Percentiles rank a stretch among this genome's conserved stretches.
Conservation (phyloP, 1,140 invertebrate genomes). For the Cyclargus thomasi region DNA sequence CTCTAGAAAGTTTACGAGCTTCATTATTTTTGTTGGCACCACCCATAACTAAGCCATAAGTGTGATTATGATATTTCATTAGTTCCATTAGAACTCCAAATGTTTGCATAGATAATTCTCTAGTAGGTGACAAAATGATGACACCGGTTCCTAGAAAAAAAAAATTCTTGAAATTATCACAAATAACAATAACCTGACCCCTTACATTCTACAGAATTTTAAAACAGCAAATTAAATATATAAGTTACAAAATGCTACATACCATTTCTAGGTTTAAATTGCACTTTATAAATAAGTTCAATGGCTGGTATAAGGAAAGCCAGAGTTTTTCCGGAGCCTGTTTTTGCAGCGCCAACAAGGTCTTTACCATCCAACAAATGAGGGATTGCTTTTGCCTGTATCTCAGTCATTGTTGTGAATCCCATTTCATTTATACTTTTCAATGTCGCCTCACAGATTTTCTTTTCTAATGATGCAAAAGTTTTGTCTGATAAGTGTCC, state of each 20-base stretch:
- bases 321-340: slow-evolving; percentile 8
- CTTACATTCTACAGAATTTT: no score
- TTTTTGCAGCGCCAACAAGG: slow-evolving; percentile 16
- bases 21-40: slow-evolving; percentile 93
- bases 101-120: slow-evolving; percentile 97
- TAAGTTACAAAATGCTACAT: slow-evolving; percentile 71
- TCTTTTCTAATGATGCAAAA: not conserved
- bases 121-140: slow-evolving; percentile 95
- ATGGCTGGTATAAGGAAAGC: slow-evolving; percentile 13
- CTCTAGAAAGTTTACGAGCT: slow-evolving; percentile 85
- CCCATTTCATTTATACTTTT: slow-evolving; percentile 5
- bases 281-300: slow-evolving; percentile 8
- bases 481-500: slow-evolving; percentile 6
- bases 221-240: no score
- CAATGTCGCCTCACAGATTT: slow-evolving; percentile 6
- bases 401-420: slow-evolving; percentile 6
- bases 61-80: slow-evolving; percentile 87
- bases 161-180: not conserved
- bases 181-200: no score
- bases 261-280: slow-evolving; percentile 53
- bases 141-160: slow-evolving; percentile 76
- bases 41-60: slow-evolving; percentile 93
- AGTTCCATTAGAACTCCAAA: slow-evolving; percentile 96
- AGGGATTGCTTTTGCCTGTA: slow-evolving; percentile 9
- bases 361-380: slow-evolving; percentile 8